phyloP scores from a whole-genome alignment of 2,113 vertebrate genomes.

The Corythornis madagascariensis region DNA sequence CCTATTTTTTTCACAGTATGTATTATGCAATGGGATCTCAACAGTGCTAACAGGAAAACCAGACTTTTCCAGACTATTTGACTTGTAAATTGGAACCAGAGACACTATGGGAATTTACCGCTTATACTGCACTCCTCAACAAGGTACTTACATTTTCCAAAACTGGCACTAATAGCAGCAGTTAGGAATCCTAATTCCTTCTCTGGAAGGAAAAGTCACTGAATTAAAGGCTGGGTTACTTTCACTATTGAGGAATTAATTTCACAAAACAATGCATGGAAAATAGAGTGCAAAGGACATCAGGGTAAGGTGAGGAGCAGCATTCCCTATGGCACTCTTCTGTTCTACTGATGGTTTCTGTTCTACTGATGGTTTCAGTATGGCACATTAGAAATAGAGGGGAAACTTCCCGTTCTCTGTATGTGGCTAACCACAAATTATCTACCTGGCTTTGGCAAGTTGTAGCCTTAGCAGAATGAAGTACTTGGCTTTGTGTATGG shows the following conservation, averaged over 20 bases:
- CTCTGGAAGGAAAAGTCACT: background rate
- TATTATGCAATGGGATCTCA: too few species aligned
- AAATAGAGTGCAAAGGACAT: background rate
- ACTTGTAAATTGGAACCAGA: too few species aligned
- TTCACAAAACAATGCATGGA: background rate
- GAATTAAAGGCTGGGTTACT: background rate
- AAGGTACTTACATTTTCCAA: slow-evolving; percentile 7
- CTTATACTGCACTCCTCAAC: too few species aligned
- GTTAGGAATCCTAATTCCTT: background rate
- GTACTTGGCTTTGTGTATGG: background rate
- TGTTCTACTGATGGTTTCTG: too few species aligned
- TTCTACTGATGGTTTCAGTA: background rate
- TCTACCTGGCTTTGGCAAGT: slow-evolving; percentile 14
- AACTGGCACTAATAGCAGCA: background rate
- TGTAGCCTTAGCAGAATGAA: background rate
- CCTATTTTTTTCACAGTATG: too few species aligned
- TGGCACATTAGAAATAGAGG: background rate
- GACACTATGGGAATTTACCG: too few species aligned
- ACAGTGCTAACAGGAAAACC: too few species aligned
- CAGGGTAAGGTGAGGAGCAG: background rate
- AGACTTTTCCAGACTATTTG: too few species aligned
- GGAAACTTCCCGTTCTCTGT: background rate
- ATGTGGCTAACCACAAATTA: background rate
- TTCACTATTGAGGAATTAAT: background rate
- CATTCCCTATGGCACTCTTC: background rate